Conservation (phyloP, 1,140 invertebrate genomes). For the Drosophila paulistorum region DNA sequence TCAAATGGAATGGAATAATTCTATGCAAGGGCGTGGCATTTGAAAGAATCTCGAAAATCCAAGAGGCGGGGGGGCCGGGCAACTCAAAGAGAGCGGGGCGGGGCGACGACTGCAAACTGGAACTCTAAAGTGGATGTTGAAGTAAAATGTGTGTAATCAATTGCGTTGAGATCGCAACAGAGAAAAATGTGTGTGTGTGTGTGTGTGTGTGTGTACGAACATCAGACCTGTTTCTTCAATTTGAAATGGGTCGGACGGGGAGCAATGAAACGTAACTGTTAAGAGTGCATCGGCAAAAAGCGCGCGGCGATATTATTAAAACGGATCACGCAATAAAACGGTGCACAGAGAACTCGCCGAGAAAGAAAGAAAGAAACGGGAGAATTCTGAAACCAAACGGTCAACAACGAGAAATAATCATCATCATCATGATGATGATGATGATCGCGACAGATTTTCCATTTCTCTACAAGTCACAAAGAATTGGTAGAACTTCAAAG, state of each 20-base stretch:
- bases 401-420: not conserved
- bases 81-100: not conserved
- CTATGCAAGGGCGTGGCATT: not conserved
- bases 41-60: not conserved
- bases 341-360: not conserved
- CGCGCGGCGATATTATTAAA: constrained; percentile 8
- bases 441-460: constrained; percentile 1
- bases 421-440: not conserved
- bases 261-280: constrained; percentile 10
- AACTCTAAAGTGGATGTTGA: not conserved
- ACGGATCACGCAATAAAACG: constrained; percentile 12
- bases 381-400: not conserved
- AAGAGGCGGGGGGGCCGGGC: not conserved
- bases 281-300: constrained; percentile 10
- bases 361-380: not conserved
- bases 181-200: not conserved
- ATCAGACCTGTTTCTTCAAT: not conserved
- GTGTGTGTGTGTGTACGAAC: not conserved
- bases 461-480: not conserved
- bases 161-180: not conserved
- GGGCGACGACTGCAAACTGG: not conserved
- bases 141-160: constrained; percentile 8
- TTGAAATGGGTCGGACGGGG: constrained; percentile 3
- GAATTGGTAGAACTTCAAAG: not conserved
- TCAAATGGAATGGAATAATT: constrained; percentile 9